These are phyloP conservation scores for Drosophila tani DNA, from an alignment of 1,140 invertebrate species.

Conservation along the genomic window DNA sequence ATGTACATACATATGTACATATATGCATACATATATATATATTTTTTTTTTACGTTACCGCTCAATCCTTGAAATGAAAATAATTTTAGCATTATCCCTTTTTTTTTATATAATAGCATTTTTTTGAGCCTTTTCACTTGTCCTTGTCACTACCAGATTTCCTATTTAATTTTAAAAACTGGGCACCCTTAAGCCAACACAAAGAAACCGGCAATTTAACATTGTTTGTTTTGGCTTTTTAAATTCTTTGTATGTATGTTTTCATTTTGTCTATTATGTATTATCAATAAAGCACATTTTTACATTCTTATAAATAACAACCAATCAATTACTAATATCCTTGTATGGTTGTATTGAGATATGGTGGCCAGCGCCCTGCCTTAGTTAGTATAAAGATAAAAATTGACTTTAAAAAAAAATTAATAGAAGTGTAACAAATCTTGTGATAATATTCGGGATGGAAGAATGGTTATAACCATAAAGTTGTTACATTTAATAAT, in stretches of 20 bases:
- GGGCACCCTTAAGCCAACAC: neutral
- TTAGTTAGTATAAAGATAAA: neutral
- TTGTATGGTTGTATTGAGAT: neutral
- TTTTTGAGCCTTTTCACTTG: too few species aligned
- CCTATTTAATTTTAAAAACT: neutral
- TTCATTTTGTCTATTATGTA: neutral
- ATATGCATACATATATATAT: too few species aligned
- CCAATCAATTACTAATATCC: neutral
- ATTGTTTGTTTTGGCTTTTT: neutral
- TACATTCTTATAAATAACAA: neutral
- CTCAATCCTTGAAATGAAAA: too few species aligned
- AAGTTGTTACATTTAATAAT: neutral
- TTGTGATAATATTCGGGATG: neutral
- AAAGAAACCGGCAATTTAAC: neutral
- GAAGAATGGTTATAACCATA: neutral
- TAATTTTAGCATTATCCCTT: too few species aligned
- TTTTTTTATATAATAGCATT: too few species aligned
- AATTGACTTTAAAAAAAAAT: neutral
- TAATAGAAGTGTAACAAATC: neutral
- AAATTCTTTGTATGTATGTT: neutral
- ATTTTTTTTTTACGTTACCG: too few species aligned
- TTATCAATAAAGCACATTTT: neutral
- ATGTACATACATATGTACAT: too few species aligned
- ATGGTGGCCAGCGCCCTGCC: neutral
- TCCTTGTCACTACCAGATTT: too few species aligned